These are phyloP conservation scores for Apostichopus leukothele DNA, from an alignment of 53 echinoderm and acorn worm species.

Conservation along the genomic window DNA sequence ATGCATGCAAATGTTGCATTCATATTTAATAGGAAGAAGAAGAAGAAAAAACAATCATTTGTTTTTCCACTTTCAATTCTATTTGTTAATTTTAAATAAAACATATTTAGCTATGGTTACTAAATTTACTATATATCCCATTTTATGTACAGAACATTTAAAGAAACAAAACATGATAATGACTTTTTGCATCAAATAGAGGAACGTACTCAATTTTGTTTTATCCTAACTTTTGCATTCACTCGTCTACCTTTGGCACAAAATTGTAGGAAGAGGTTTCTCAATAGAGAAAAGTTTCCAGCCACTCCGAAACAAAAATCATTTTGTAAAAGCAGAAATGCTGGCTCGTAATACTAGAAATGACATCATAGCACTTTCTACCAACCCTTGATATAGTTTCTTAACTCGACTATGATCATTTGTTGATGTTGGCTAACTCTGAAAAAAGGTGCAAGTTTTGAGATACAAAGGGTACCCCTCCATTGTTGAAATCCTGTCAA, in stretches of 20 bases:
- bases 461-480: no score
- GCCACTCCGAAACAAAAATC: no score
- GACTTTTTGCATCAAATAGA: not conserved
- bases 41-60: not conserved
- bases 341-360: no score
- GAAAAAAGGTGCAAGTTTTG: no score
- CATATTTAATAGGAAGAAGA: constrained; percentile 2
- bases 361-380: no score
- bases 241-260: not conserved
- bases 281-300: not conserved
- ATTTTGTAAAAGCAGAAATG: no score
- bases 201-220: not conserved
- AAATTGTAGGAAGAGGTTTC: not conserved
- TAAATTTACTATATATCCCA: not conserved
- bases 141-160: not conserved
- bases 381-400: no score
- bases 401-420: no score
- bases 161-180: not conserved
- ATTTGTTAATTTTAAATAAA: not conserved
- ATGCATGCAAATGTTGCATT: not conserved
- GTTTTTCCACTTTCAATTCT: not conserved
- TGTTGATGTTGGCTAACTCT: no score
- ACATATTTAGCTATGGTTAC: not conserved
- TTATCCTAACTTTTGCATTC: not conserved
- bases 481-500: no score